A percentile compares a stretch with the other conserved stretches of the same genome.
Conservation (phyloP, 2,113 vertebrate species). For the Sapayoa aenigma region DNA sequence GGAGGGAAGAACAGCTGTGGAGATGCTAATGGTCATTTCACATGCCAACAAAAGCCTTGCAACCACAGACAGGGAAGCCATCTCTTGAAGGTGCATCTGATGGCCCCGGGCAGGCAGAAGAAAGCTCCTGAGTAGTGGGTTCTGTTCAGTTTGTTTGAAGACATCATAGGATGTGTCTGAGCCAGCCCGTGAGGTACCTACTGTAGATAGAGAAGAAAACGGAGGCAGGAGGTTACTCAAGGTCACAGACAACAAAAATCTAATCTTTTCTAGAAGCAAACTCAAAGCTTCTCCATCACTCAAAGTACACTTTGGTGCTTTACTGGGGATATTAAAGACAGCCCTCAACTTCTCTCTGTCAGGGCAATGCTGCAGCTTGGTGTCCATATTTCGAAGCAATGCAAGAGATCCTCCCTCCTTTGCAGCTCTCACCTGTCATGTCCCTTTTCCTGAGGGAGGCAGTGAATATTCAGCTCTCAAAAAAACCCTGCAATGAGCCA, state of each 20-base stretch:
- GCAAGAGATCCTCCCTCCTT: background rate
- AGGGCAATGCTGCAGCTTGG: background rate
- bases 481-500: background rate
- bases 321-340: background rate
- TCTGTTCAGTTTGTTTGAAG: background rate
- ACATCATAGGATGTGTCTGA: background rate
- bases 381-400: background rate
- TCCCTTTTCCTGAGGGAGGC: background rate
- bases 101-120: background rate
- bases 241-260: background rate
- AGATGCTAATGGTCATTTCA: background rate
- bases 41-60: background rate
- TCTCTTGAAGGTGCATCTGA: background rate
- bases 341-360: background rate
- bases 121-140: background rate
- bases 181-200: background rate
- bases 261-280: background rate
- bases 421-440: background rate
- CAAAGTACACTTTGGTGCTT: background rate
- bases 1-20: background rate
- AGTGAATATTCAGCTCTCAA: background rate
- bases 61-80: background rate
- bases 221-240: background rate
- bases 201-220: background rate
- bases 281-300: background rate